These are phyloP conservation scores for Alauda arvensis DNA, from an alignment of 2,797 vertebrate species.

Conservation along the genomic window DNA sequence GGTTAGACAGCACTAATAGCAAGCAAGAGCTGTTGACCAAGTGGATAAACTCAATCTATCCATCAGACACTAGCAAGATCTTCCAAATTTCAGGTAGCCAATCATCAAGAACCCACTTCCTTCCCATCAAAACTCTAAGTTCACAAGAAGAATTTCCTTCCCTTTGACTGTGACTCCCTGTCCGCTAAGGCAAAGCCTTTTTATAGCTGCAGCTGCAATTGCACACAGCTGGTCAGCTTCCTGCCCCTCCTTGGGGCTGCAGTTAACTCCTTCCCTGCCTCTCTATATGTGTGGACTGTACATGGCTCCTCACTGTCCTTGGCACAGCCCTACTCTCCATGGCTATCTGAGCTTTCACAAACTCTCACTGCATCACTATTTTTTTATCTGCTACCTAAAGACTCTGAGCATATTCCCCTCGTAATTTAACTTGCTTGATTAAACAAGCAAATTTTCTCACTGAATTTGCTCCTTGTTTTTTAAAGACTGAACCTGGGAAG, in stretches of 20 bases:
- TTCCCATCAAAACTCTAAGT: slow-evolving; percentile 19
- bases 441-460: background rate
- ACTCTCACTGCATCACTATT: too few relatives aligned
- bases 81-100: background rate
- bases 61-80: background rate
- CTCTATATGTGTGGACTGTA: accelerated
- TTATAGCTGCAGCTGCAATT: slow-evolving; percentile 60
- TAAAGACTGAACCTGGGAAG: background rate
- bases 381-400: background rate
- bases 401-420: background rate
- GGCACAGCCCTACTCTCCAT: background rate
- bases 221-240: slow-evolving; percentile 53
- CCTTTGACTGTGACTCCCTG: slow-evolving; percentile 6
- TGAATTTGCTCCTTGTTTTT: background rate
- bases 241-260: slow-evolving; percentile 36
- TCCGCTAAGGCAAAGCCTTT: slow-evolving; percentile 45
- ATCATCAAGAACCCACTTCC: slow-evolving; percentile 2
- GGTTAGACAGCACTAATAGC: background rate
- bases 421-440: background rate
- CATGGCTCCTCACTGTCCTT: background rate
- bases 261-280: slow-evolving; percentile 27
- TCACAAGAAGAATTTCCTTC: slow-evolving; percentile 55
- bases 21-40: background rate
- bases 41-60: background rate
- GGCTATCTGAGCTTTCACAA: background rate